phyloP scores from a whole-genome alignment of 1,140 invertebrate species.

The Maniola jurtina region DNA sequence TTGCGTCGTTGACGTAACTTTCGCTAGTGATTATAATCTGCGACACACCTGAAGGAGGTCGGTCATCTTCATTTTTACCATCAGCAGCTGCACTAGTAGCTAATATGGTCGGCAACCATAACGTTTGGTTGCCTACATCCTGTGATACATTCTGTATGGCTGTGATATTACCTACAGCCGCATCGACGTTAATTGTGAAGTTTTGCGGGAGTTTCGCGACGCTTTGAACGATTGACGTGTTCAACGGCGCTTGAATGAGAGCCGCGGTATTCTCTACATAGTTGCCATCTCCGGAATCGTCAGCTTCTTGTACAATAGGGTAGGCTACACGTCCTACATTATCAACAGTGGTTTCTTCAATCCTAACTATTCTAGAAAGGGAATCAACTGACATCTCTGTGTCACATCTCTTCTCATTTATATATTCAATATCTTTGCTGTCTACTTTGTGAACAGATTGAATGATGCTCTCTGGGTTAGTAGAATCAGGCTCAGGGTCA shows the following conservation, averaged over 20 bases:
- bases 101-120: slow-evolving; percentile 71
- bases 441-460: slow-evolving; percentile 66
- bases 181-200: slow-evolving; percentile 73
- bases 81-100: slow-evolving; percentile 60
- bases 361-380: slow-evolving; percentile 61
- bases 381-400: slow-evolving; percentile 67
- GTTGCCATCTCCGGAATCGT: slow-evolving; percentile 60
- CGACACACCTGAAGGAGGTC: slow-evolving; percentile 59
- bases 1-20: slow-evolving; percentile 62
- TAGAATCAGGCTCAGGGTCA: slow-evolving; percentile 72
- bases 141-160: slow-evolving; percentile 73
- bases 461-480: slow-evolving; percentile 71
- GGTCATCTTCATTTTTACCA: slow-evolving; percentile 64
- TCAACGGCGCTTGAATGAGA: slow-evolving; percentile 69
- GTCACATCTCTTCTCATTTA: slow-evolving; percentile 62
- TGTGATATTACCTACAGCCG: slow-evolving; percentile 69
- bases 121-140: slow-evolving; percentile 69
- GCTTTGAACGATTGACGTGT: slow-evolving; percentile 71
- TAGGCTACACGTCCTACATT: slow-evolving; percentile 62
- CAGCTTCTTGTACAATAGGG: slow-evolving; percentile 63
- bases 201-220: slow-evolving; percentile 73
- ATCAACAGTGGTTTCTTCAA: slow-evolving; percentile 61
- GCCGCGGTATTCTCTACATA: slow-evolving; percentile 67
- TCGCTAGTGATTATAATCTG: slow-evolving; percentile 75
- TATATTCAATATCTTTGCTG: slow-evolving; percentile 67